A percentile compares a stretch with the other conserved stretches of the same genome.
phyloP scores from a whole-genome alignment of 1,140 invertebrate genomes.

The Lamellibrachia luymesi region DNA sequence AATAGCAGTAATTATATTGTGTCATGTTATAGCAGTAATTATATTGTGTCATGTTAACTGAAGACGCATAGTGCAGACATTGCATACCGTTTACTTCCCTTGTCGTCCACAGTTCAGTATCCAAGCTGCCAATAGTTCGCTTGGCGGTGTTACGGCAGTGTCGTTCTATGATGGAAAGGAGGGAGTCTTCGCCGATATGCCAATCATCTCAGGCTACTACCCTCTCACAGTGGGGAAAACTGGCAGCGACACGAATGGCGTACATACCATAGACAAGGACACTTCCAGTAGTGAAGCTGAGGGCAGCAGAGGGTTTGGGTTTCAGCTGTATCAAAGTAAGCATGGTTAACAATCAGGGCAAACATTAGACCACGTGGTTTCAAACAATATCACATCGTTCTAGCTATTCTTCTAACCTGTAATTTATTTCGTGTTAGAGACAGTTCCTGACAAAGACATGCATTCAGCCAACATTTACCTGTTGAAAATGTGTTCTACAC shows the following conservation, averaged over 20 bases:
- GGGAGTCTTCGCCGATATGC: not conserved
- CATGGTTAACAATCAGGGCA: not conserved
- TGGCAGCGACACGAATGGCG: not conserved
- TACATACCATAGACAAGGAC: no score
- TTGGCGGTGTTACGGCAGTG: not conserved
- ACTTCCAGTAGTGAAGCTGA: not conserved
- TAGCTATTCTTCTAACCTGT: no score
- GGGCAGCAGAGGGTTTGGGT: not conserved
- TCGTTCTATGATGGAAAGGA: not conserved
- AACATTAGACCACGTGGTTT: no score
- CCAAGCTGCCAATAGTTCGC: not conserved
- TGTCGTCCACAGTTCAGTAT: not conserved
- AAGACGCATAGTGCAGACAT: not conserved
- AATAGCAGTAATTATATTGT: not conserved
- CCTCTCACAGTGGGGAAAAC: not conserved
- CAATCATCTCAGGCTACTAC: not conserved
- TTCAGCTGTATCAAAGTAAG: not conserved
- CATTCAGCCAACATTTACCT: no score
- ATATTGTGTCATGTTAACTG: not conserved
- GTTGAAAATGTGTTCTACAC: no score
- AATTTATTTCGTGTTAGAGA: no score
- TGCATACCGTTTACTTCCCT: not conserved
- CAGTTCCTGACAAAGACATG: no score
- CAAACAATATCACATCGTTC: no score
- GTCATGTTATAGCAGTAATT: not conserved